Evolutionary conservation across 2,797 vertebrate genomes (phyloP), one percentile per base, ranked within the genome.

Genomic region (Pogonophryne albipinna): DNA sequence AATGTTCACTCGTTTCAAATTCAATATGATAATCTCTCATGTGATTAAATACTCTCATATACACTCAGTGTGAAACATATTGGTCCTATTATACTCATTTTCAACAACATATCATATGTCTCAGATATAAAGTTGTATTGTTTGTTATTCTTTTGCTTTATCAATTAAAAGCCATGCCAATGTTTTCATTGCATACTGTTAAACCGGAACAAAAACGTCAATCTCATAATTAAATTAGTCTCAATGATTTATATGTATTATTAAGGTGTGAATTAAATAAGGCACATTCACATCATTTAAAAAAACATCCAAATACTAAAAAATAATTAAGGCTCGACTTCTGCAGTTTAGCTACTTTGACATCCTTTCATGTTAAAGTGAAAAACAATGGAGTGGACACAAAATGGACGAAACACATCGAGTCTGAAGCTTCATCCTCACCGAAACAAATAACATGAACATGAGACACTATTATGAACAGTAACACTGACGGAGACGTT

Each of bases 241-340:
- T 58, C 44, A 82, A 74, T 71, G 67, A 23, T 51, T 91, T 92
- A 89, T 86, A 50, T 72, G 64, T 55, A 66, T 87, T 90, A 89
- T 80, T 71, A 83, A 72, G 73, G 88, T 66, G 87, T 80, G 66
- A 88, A 86, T 93, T 86, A 93, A 93, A 93, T 94, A 94, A 94
- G 93, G 92, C 93, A 94, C 92, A 85, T 84, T 90, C 82, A 92
- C 84, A 79, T 86, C 61, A 86, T 84, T 71, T 72, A 66, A 71
- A 74, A 84, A 93, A 84, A 93, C 71, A 85, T 77, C 44, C 79
- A 83, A 87, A 89, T n/a, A n/a, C n/a, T n/a, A n/a, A 92, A 92
- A 94, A 91, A 90, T 81, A 93, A 85, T 53, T 52, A 52, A 74
- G 73, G 80, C 46, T 79, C 19, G 11, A 76, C 55, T 63, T 80